Evolutionary conservation across 2,797 vertebrate species (phyloP), one percentile per base, ranked within the genome.

Genomic region (Sebastes flavidus): DNA sequence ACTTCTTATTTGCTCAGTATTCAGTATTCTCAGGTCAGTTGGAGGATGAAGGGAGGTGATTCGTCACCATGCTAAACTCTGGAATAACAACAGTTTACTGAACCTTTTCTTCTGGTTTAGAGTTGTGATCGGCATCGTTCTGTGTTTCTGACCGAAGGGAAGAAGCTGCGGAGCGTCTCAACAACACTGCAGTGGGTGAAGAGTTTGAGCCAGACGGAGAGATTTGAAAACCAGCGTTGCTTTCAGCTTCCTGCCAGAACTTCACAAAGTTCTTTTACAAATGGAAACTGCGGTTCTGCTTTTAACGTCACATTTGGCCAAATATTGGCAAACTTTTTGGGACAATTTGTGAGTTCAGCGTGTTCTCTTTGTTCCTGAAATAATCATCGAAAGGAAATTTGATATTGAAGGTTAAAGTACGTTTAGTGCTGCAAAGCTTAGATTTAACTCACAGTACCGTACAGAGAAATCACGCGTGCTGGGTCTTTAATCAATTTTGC

Each of bases 401-500:
- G 14, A 60, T 16, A n/a, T 3, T 1, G 2, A 65, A 24, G 2
- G 55, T 63, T 75, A 25, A 1, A 24, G 59, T 14, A n/a, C 27
- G 25, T 72, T 65, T 52, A 27, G 18, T 5, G 14, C 18, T 62
- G 30, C n/a, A 60, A 62, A 29, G 11, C 22, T 54, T 27, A 24
- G 24, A 10, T 67, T 16, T 42, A 16, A 36, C 36, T 72, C 69
- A 76, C 55, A 56, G 52, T 24, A 38, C 58, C 65, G 8, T 4
- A 22, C 54, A 30, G 38, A 73, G 30, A 6, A 63, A 38, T 16
- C 16, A 56, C 5, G 27, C 9, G 18, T 27, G 52, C 54, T 25
- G 65, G 3, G 22, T 60, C 20, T 77, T 84, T 30, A 54, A 79
- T 86, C 80, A 65, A 32, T 25, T 69, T 69, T 78, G 10, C 68